Evolutionary conservation across 2,888 invertebrate genomes (phyloP), one percentile per base, ranked within the genome.

Genomic region (Alloplasta piceator): DNA sequence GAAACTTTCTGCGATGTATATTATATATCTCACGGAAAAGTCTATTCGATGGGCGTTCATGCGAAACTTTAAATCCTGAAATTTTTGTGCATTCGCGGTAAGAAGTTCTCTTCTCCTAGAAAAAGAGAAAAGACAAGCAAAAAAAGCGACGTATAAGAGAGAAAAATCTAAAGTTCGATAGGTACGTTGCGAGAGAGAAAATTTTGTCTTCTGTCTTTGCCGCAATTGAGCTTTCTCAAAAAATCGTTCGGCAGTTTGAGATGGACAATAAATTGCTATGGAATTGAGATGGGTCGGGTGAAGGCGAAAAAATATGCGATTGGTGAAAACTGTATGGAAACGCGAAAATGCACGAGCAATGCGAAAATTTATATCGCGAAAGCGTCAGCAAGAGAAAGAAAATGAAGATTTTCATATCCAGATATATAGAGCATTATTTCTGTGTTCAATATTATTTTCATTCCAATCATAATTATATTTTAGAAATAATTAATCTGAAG

Each of bases 221-320:
- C 10, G 50, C 50, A 64, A 70, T 52, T 70, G 70, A 72, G 56
- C 68, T 78, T 70, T 76, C 14, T 36, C 63, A 50, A 56, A 43
- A 48, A 38, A 36, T 61, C 70, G 61, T 72, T 56, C 67, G 26
- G 77, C 77, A 81, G 72, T 83, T 80, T 79, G 61, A 60, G 55
- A 77, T 26, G 26, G 80, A 82, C 77, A 80, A 75, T 78, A 82
- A 80, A 83, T 83, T 82, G 67, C 82, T 80, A 14, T 16, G 56
- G 63, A 64, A 70, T 70, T 43, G 61, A 12, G 55, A 78, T 50
- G 48, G 46, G 46, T 67, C 61, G 50, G 38, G 14, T 16, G 41
- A 39, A 48, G 26, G 63, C 26, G 63, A 48, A 10, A 46, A 3
- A 10, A 26, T 50, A 41, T 50, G n/a, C 39, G 52, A 50, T 10